Evolutionary conservation across 2,888 invertebrate genomes (phyloP).

Genomic region (Xanthostigma xanthostigma): DNA sequence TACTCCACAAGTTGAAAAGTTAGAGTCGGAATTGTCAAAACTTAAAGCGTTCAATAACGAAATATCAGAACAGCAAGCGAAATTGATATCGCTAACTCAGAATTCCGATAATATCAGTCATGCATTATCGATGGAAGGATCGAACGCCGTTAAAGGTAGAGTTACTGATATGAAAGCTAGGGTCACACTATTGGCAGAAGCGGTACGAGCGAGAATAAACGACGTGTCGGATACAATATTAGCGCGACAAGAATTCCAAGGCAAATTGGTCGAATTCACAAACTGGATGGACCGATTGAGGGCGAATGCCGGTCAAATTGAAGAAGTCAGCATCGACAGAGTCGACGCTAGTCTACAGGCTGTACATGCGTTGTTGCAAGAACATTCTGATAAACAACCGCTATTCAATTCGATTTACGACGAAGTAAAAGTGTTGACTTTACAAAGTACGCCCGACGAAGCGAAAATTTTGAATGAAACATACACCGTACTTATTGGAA

Average conservation of each 20-base stretch:
- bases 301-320: slow-evolving; percentile 57
- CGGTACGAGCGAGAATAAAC: slow-evolving; percentile 60
- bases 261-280: slow-evolving; percentile 60
- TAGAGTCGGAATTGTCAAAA: slow-evolving; percentile 61
- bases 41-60: slow-evolving; percentile 72
- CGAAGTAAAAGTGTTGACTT: slow-evolving; percentile 65
- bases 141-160: slow-evolving; percentile 50
- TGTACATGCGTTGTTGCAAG: slow-evolving; percentile 66
- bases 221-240: slow-evolving; percentile 68
- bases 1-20: slow-evolving; percentile 55
- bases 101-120: slow-evolving; percentile 66
- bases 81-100: slow-evolving; percentile 64
- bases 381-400: slow-evolving; percentile 71
- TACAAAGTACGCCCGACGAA: slow-evolving; percentile 57
- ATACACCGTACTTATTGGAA: slow-evolving; percentile 58
- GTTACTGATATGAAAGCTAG: slow-evolving; percentile 60
- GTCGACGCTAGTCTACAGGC: slow-evolving; percentile 65
- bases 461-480: slow-evolving; percentile 55
- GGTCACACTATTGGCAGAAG: slow-evolving; percentile 60
- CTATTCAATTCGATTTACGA: slow-evolving; percentile 63
- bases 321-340: slow-evolving; percentile 67
- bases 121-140: slow-evolving; percentile 63
- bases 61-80: slow-evolving; percentile 72
- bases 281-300: slow-evolving; percentile 66
- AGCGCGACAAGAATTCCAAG: slow-evolving; percentile 68